Base-by-base conservation (phyloP, 2,888 invertebrate species). In the Beris morrisii region DNA sequence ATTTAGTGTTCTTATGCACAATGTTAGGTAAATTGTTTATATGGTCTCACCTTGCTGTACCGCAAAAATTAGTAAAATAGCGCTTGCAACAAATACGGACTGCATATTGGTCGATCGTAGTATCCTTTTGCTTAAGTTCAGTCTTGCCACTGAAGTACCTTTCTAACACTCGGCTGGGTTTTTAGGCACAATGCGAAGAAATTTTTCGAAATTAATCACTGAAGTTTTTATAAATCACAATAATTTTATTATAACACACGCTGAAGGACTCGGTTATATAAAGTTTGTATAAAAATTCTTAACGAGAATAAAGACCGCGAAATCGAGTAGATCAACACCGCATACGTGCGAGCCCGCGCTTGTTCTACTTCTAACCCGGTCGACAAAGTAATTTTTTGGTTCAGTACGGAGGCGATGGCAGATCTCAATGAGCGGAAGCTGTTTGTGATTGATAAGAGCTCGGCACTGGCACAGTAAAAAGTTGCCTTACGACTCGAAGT, bases 21-120 rank as follows among this genome's bases (percentile, higher is more conserved):
- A 28, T 52, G 6, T 52, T 11, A 52, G 22, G 52, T 52, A 30
- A 30, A n/a, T 53, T n/a, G 48, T 11, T 22, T 5, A 13, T 11
- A 2, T 9, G 22, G 12, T 74, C 74, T 78, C 78, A 78, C 83
- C 83, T 83, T 80, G 76, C 72, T 82, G 78, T 71, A 79, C 77
- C 71, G 77, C 77, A 72, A 81, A 74, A 71, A 80, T 75, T 71
- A 81, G 70, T 69, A 80, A 74, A 68, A 81, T 73, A 71, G 75
- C 78, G 73, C 77, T 78, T 71, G 76, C 77, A 73, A 79, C 71
- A 70, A 78, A 73, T 70, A 79, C 71, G 67, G 77, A 78, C 73
- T 80, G 79, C 79, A 79, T 78, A 72, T 72, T 75, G 53, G 4
- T 12, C 31, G 7, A 12, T 9, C 15, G 11, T 50, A 13, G 38